Conservation (phyloP, 2,113 vertebrate genomes). For the Seriola dumerili region DNA sequence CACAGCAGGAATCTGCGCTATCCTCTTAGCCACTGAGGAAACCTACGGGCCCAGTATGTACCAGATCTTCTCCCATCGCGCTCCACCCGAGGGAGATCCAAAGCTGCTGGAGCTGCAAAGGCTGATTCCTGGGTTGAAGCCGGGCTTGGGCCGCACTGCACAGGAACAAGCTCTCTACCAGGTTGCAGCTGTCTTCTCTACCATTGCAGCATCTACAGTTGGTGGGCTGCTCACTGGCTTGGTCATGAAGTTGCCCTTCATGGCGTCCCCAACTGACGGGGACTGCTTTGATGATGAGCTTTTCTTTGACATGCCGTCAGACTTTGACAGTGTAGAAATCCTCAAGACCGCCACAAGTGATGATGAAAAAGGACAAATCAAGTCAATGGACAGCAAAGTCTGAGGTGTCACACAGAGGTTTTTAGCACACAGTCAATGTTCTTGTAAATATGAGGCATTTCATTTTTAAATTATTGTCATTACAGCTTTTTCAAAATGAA, state of each 20-base stretch:
- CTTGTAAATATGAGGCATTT: not conserved
- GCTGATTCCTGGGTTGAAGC: conserved; percentile 74
- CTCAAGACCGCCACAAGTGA: not conserved
- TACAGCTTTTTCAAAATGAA: not conserved
- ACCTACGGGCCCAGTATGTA: conserved; percentile 74
- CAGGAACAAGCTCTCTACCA: conserved; percentile 81
- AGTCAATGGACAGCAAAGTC: conserved; percentile 29
- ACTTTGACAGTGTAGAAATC: conserved; percentile 39
- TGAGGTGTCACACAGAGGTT: conserved; percentile 11
- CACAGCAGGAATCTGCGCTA: conserved; percentile 77
- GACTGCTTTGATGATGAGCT: conserved; percentile 83
- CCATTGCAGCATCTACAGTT: conserved; percentile 58
- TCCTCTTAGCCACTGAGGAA: conserved; percentile 78
- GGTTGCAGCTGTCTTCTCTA: conserved; percentile 71
- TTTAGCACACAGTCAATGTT: not conserved
- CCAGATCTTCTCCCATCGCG: conserved; percentile 65
- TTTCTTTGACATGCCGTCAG: conserved; percentile 81
- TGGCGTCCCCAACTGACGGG: conserved; percentile 73
- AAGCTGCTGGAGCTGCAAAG: conserved; percentile 60
- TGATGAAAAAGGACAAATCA: conserved; percentile 38
- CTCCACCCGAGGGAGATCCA: conserved; percentile 58
- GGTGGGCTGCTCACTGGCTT: conserved; percentile 76
- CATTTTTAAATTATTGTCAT: not conserved
- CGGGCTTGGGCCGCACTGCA: conserved; percentile 55
- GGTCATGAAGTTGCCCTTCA: conserved; percentile 76